A percentile compares a stretch with the other conserved stretches of the same genome.
These are phyloP conservation scores for Clostera curtula DNA, from an alignment of 2,888 invertebrate species.

Conservation along the genomic window DNA sequence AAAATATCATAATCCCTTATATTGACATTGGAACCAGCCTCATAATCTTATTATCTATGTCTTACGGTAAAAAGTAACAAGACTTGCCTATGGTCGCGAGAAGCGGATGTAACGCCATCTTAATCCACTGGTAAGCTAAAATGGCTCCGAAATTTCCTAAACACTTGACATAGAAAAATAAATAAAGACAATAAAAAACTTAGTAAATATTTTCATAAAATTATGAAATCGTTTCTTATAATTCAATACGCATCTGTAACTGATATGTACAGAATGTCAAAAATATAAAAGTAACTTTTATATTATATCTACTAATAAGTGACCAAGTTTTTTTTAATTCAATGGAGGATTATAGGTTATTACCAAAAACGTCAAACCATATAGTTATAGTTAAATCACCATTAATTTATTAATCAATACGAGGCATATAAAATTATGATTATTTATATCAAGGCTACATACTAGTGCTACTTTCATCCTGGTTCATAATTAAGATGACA, in stretches of 20 bases:
- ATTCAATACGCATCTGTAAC: constrained; percentile 30
- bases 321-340: no score
- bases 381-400: no score
- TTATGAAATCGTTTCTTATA: constrained; percentile 9
- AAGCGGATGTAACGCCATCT: constrained; percentile 4
- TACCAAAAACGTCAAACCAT: no score
- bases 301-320: no score
- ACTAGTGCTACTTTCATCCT: no score
- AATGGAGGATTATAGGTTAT: no score
- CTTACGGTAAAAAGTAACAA: constrained; percentile 63
- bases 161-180: constrained; percentile 48
- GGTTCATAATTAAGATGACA: no score
- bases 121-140: constrained; percentile 35
- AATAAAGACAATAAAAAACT: constrained; percentile 49
- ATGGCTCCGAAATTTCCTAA: constrained; percentile 59
- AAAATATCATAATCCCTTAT: constrained; percentile 2
- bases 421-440: no score
- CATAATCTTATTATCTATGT: constrained; percentile 60
- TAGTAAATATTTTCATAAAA: constrained; percentile 19
- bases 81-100: constrained; percentile 60
- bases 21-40: constrained; percentile 11
- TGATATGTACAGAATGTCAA: no score
- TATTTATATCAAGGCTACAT: no score
- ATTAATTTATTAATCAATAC: no score
- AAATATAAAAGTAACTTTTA: no score